phyloP scores from a whole-genome alignment of 1,140 invertebrate species.

The Drosophila takahashii region DNA sequence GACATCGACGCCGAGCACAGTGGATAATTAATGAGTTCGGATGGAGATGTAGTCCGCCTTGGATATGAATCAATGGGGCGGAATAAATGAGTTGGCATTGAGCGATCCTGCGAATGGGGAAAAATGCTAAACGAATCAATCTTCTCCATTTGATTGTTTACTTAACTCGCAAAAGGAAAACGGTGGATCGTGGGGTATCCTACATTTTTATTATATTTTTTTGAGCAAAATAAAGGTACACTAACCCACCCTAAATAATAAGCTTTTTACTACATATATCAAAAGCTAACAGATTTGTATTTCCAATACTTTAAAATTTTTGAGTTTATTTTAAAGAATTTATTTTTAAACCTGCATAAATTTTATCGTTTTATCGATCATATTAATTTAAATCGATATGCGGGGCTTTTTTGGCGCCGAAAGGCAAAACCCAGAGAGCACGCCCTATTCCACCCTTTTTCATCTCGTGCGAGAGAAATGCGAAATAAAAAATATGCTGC shows the following conservation, averaged over 20 bases:
- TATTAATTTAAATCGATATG: slow-evolving; percentile 41
- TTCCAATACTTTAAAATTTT: too few species aligned
- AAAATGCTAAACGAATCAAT: slow-evolving; percentile 8
- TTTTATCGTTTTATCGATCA: neutral
- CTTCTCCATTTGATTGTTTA: slow-evolving; percentile 2
- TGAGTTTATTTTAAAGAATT: neutral
- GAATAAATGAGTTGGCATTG: slow-evolving; percentile 34
- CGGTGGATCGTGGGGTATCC: too few species aligned
- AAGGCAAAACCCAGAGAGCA: slow-evolving; percentile 3
- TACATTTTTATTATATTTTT: too few species aligned
- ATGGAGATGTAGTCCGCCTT: slow-evolving; percentile 9
- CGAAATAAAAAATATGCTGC: slow-evolving; percentile 43
- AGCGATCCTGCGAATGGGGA: slow-evolving; percentile 3
- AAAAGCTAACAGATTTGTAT: too few species aligned
- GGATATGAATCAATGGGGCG: slow-evolving; percentile 30
- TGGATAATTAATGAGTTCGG: slow-evolving; percentile 37
- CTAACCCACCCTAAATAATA: too few species aligned
- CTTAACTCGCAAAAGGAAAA: slow-evolving; percentile 1
- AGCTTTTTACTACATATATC: too few species aligned
- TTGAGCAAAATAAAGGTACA: too few species aligned
- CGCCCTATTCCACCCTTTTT: slow-evolving; percentile 1
- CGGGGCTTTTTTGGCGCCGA: neutral
- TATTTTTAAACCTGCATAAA: neutral
- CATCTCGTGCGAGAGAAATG: slow-evolving; percentile 27
- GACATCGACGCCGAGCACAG: slow-evolving; percentile 16